These are phyloP conservation scores for Drosophila sturtevanti DNA, from an alignment of 1,140 invertebrate species.

Conservation along the genomic window DNA sequence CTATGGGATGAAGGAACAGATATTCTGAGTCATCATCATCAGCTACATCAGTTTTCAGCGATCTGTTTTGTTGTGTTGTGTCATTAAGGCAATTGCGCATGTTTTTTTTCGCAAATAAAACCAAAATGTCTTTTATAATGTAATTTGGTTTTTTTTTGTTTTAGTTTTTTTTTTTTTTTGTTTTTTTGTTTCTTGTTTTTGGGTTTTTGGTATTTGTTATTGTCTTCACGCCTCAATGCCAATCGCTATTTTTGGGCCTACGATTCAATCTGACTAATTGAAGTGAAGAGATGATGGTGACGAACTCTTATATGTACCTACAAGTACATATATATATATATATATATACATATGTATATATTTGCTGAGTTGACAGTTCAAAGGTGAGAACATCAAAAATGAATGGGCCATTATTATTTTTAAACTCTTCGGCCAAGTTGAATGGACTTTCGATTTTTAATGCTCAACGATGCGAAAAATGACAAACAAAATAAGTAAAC, in stretches of 20 bases:
- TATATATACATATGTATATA: no score
- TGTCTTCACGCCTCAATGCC: constrained; percentile 70
- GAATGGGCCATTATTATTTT: constrained; percentile 22
- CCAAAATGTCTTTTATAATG: constrained; percentile 67
- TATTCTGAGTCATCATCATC: neutral
- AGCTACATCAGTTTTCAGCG: constrained; percentile 43
- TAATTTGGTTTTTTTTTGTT: constrained; percentile 61
- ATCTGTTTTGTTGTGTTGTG: constrained; percentile 13
- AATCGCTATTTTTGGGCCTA: constrained; percentile 57
- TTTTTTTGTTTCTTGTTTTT: no score
- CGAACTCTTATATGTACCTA: no score
- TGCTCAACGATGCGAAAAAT: constrained; percentile 33
- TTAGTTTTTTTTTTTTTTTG: no score
- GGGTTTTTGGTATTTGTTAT: constrained; percentile 23
- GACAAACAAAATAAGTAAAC: constrained; percentile 61
- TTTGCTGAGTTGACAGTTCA: constrained; percentile 23
- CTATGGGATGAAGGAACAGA: neutral
- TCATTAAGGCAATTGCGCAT: constrained; percentile 6
- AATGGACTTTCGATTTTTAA: constrained; percentile 75
- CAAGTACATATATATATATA: no score
- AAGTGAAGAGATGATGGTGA: neutral
- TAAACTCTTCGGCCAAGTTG: constrained; percentile 46
- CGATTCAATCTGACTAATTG: constrained; percentile 36
- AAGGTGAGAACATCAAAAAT: constrained; percentile 37
- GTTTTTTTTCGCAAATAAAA: constrained; percentile 43